These are phyloP conservation scores for Falco peregrinus DNA, from an alignment of 2,797 vertebrate genomes.

Conservation along the genomic window DNA sequence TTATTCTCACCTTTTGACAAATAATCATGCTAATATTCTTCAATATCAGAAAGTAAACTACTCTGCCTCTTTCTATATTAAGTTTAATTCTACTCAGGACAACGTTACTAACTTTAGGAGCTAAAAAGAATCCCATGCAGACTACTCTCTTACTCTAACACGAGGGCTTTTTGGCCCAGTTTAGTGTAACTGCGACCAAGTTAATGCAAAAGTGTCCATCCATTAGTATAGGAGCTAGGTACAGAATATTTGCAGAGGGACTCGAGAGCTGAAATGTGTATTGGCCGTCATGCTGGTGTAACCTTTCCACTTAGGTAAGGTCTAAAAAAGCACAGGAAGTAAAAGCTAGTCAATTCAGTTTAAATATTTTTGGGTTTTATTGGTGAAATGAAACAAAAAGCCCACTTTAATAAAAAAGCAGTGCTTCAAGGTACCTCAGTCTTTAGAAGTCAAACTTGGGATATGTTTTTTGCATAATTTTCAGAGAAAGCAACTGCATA, in stretches of 20 bases:
- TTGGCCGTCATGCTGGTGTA: background rate
- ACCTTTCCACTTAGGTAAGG: background rate
- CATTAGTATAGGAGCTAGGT: background rate
- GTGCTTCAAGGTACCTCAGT: background rate
- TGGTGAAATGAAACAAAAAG: background rate
- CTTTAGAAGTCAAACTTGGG: background rate
- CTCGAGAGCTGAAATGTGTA: background rate
- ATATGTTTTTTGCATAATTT: background rate
- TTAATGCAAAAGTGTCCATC: background rate
- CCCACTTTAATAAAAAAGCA: background rate
- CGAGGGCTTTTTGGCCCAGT: background rate
- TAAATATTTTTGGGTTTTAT: background rate
- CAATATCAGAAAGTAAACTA: background rate
- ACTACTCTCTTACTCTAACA: background rate
- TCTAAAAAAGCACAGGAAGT: background rate
- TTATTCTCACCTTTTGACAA: background rate
- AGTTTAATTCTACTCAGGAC: background rate
- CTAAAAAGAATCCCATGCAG: background rate
- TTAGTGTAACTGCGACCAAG: background rate
- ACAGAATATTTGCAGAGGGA: background rate
- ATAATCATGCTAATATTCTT: background rate
- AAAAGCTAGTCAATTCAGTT: background rate
- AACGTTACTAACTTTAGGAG: background rate
- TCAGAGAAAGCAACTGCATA: background rate
- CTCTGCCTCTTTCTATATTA: background rate